Percentiles rank a stretch among this genome's conserved stretches.
Conservation (phyloP, 2,888 invertebrate species). For the Cyclophora punctaria region DNA sequence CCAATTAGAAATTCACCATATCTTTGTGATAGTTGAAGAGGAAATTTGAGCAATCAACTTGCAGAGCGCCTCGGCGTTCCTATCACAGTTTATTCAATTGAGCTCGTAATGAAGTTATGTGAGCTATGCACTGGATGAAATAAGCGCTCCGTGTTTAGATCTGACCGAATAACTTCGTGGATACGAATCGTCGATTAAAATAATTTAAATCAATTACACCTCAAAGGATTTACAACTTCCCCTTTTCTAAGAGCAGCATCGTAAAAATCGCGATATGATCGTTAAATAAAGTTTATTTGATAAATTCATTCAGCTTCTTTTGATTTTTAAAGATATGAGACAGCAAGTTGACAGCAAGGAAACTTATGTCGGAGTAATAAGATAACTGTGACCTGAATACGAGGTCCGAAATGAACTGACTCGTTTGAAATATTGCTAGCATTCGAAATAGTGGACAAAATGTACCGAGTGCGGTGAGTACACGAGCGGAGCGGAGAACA, state of each 20-base stretch:
- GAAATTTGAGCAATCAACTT: constrained; percentile 75
- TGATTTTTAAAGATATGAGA: constrained; percentile 33
- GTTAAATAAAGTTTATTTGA: not conserved
- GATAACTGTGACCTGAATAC: constrained; percentile 51
- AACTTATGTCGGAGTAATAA: constrained; percentile 40
- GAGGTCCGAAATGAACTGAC: constrained; percentile 39
- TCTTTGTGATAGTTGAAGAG: constrained; percentile 75
- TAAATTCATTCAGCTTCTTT: constrained; percentile 23
- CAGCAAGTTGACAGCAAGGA: constrained; percentile 23
- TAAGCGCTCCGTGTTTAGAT: constrained; percentile 39
- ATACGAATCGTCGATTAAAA: constrained; percentile 20
- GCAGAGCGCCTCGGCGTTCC: constrained; percentile 69
- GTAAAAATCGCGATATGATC: not conserved
- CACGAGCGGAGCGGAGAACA: constrained; percentile 45
- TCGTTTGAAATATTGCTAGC: constrained; percentile 43
- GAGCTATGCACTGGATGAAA: constrained; percentile 56
- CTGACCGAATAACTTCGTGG: constrained; percentile 25
- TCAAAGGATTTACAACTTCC: not conserved
- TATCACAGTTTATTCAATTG: constrained; percentile 76
- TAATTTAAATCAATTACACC: not conserved
- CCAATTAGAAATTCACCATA: constrained; percentile 77
- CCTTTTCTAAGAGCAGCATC: not conserved
- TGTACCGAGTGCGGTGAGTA: constrained; percentile 36
- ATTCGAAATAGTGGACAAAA: constrained; percentile 50
- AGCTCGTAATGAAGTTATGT: constrained; percentile 72